These are phyloP conservation scores for Malthinus flaveolus DNA, from an alignment of 2,888 invertebrate genomes.

Conservation along the genomic window DNA sequence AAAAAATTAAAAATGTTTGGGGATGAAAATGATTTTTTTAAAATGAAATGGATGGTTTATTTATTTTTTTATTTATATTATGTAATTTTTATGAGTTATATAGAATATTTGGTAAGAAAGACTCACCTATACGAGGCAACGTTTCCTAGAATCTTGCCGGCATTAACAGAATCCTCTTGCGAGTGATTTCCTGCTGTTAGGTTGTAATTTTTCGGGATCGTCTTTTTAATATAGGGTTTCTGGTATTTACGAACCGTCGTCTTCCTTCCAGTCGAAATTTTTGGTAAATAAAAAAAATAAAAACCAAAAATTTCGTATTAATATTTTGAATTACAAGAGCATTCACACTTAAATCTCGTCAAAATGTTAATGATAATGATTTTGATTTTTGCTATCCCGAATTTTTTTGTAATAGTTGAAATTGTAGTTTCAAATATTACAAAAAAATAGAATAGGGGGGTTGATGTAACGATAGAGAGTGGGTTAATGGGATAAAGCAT, in stretches of 20 bases:
- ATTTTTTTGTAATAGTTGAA: neutral
- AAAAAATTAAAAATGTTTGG: neutral
- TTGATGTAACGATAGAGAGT: conserved; percentile 4
- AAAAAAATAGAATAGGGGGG: conserved; percentile 12
- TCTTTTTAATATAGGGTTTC: conserved; percentile 84
- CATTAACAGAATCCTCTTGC: conserved; percentile 80
- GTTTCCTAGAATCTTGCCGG: conserved; percentile 80
- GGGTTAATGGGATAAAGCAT: conserved; percentile 22
- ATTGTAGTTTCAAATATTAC: neutral
- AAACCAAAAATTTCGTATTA: conserved; percentile 39
- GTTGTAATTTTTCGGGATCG: conserved; percentile 74
- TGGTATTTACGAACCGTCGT: conserved; percentile 88
- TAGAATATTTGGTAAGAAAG: neutral
- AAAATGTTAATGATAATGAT: conserved; percentile 5
- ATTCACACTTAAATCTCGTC: conserved; percentile 17
- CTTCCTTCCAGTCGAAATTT: conserved; percentile 70
- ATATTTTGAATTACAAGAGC: conserved; percentile 24
- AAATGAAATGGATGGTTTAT: neutral
- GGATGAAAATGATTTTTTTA: neutral
- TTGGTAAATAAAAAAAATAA: conserved; percentile 32
- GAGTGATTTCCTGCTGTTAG: conserved; percentile 73
- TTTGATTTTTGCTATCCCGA: neutral
- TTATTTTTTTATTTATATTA: neutral
- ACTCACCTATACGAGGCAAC: conserved; percentile 62
- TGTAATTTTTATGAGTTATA: conserved; percentile 4